phyloP scores from a whole-genome alignment of 2,113 vertebrate genomes.

The Peromyscus maniculatus region DNA sequence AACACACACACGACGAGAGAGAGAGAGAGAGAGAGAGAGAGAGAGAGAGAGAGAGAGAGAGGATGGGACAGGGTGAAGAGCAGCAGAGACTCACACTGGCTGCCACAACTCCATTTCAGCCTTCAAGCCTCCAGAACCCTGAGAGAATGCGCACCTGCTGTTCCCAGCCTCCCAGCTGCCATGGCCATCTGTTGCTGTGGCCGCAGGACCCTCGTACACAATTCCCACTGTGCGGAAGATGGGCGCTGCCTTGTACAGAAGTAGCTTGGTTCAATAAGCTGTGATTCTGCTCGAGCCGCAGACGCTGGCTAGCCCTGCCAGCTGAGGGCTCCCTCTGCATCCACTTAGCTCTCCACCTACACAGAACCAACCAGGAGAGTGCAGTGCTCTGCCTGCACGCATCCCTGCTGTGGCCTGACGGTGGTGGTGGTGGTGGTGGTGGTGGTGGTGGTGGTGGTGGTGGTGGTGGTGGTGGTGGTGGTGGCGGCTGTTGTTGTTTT shows the following conservation, averaged over 20 bases:
- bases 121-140: background rate
- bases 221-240: background rate
- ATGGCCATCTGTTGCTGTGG: background rate
- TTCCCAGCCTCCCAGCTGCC: background rate
- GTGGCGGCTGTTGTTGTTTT: no score
- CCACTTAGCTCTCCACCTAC: background rate
- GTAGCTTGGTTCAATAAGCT: background rate
- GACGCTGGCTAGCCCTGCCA: background rate
- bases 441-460: no score
- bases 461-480: no score
- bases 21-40: no score
- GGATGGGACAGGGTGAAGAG: background rate
- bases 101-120: background rate
- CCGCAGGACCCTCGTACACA: background rate
- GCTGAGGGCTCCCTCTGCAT: background rate
- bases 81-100: background rate
- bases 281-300: background rate
- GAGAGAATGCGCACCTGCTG: background rate
- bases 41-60: no score
- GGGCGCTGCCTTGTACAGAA: background rate
- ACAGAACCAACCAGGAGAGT: background rate
- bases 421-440: no score
- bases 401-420: background rate
- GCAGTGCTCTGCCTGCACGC: no score
- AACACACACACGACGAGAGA: background rate